Conservation (phyloP, 2,797 vertebrate genomes). For the Oophaga sylvatica region DNA sequence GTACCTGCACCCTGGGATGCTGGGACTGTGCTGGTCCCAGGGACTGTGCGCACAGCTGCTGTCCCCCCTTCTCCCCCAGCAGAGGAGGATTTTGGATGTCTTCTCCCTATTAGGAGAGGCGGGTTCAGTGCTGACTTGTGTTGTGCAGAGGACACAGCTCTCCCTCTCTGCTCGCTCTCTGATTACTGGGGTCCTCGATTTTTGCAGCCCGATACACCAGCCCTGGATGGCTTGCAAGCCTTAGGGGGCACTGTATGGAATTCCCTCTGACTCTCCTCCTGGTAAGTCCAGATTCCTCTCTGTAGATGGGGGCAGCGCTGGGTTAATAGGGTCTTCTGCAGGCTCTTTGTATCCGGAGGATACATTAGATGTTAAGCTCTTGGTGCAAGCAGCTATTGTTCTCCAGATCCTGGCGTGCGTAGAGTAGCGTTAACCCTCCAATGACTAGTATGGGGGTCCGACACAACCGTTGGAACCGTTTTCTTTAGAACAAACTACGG, state of each 20-base stretch:
- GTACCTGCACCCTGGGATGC: conserved; percentile 1
- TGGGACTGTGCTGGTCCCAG: background rate
- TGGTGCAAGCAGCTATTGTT: background rate
- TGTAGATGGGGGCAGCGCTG: background rate
- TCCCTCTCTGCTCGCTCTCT: conserved; percentile 17
- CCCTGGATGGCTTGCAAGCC: conserved; percentile 23
- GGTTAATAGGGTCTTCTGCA: background rate
- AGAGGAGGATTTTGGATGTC: conserved; percentile 30
- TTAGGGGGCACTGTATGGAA: conserved; percentile 61
- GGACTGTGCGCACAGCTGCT: background rate
- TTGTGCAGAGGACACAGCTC: background rate
- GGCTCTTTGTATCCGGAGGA: background rate
- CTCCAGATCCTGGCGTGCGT: background rate
- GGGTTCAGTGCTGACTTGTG: conserved; percentile 41
- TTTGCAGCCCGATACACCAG: background rate
- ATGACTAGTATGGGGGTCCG: background rate
- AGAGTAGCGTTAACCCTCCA: background rate
- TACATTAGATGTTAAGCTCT: conserved; percentile 7
- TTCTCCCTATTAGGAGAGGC: conserved; percentile 52
- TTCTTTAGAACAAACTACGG: background rate
- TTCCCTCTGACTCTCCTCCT: conserved; percentile 54
- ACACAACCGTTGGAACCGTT: background rate
- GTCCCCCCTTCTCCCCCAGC: conserved; percentile 21
- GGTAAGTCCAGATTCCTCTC: conserved; percentile 65
- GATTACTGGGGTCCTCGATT: background rate